Percentiles rank a stretch among this genome's conserved stretches.
phyloP scores from a whole-genome alignment of 2,797 vertebrate species.

The Salmo trutta region DNA sequence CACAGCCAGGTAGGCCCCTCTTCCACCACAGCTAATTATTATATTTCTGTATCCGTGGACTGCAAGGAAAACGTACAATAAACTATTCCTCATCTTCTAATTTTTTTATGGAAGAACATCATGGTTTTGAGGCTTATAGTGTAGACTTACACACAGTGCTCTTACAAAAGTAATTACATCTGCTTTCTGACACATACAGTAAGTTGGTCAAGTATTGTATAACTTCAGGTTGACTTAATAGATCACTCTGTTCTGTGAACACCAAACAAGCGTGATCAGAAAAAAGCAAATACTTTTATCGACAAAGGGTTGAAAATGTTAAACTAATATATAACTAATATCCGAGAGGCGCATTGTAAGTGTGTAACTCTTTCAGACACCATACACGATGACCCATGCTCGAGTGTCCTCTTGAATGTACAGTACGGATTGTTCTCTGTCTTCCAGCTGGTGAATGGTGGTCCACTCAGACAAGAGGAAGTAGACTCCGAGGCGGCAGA shows the following conservation, averaged over 20 bases:
- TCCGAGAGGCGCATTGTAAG: background rate
- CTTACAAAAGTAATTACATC: background rate
- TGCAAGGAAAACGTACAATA: too few species aligned
- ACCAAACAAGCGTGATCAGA: background rate
- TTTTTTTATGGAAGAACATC: too few species aligned
- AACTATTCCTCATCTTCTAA: too few species aligned
- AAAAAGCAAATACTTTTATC: background rate
- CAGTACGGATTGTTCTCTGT: background rate
- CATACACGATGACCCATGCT: background rate
- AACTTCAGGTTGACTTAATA: background rate
- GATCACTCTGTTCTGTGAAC: background rate
- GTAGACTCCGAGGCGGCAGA: constrained; percentile 7
- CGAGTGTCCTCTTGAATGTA: background rate
- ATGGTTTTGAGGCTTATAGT: too few species aligned
- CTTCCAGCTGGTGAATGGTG: constrained; percentile 34
- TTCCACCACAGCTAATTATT: background rate
- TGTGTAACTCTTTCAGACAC: background rate
- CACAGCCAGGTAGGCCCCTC: constrained; percentile 26
- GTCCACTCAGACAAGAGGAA: constrained; percentile 9
- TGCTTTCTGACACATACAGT: background rate
- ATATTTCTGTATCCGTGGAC: too few species aligned
- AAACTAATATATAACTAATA: background rate
- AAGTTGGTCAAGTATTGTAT: background rate
- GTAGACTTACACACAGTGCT: background rate
- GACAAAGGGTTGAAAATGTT: background rate